These are phyloP conservation scores for Onthophagus taurus DNA, from an alignment of 1,140 invertebrate genomes.

Conservation along the genomic window DNA sequence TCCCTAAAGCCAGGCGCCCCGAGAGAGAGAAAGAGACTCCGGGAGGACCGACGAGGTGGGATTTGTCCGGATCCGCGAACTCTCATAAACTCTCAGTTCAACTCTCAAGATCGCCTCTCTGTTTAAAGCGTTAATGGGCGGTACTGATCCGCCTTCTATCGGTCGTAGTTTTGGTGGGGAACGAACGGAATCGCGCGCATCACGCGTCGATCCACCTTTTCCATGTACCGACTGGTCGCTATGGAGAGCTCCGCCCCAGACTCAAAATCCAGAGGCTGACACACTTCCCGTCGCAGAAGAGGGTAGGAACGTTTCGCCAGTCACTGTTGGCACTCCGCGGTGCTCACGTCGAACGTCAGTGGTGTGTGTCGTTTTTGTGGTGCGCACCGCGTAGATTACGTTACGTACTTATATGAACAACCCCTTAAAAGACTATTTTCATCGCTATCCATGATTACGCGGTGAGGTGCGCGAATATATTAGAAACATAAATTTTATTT, in stretches of 20 bases:
- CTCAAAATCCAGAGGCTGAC: slow-evolving; percentile 12
- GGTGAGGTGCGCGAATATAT: slow-evolving; percentile 4
- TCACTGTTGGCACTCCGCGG: slow-evolving; percentile 31
- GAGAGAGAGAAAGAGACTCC: too few species aligned
- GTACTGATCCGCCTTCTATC: slow-evolving; percentile 14
- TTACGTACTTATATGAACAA: slow-evolving; percentile 25
- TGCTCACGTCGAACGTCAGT: slow-evolving; percentile 23
- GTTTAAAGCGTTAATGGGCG: slow-evolving; percentile 12
- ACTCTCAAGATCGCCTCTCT: slow-evolving; percentile 33
- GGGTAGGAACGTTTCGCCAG: slow-evolving; percentile 20
- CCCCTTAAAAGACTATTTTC: too few species aligned
- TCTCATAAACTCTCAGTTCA: too few species aligned
- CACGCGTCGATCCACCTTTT: slow-evolving; percentile 24
- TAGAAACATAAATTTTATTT: slow-evolving; percentile 14
- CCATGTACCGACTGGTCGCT: slow-evolving; percentile 30
- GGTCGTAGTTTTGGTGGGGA: slow-evolving; percentile 20
- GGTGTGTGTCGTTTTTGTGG: slow-evolving; percentile 35
- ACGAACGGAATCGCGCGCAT: slow-evolving; percentile 19
- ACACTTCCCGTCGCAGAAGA: slow-evolving; percentile 18
- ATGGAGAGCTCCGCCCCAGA: slow-evolving; percentile 20
- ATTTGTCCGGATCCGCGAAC: slow-evolving; percentile 37
- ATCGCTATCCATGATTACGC: too few species aligned
- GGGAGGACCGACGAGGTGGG: slow-evolving; percentile 31
- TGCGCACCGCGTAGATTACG: slow-evolving; percentile 28
- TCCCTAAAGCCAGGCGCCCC: too few species aligned